phyloP scores from a whole-genome alignment of 2,888 invertebrate genomes.

The Papilio protenor region DNA sequence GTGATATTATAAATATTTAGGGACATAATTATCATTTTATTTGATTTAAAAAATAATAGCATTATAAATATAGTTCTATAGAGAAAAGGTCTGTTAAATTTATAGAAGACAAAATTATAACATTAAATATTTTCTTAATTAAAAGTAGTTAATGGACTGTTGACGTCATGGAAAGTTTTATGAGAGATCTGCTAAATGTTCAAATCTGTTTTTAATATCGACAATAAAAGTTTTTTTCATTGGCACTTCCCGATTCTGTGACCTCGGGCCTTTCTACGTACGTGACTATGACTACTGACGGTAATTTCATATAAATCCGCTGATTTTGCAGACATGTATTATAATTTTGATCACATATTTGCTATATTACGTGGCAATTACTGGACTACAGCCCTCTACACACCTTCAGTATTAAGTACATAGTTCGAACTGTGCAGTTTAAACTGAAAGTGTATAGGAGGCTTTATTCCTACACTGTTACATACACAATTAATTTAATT shows the following conservation, averaged over 20 bases:
- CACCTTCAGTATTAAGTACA: too few species aligned
- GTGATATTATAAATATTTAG: not conserved
- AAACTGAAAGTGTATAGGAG: too few species aligned
- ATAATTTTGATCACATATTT: not conserved
- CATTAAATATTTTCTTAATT: not conserved
- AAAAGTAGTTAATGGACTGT: not conserved
- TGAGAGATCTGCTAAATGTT: slow-evolving; percentile 12
- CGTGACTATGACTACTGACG: slow-evolving; percentile 19
- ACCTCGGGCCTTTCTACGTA: slow-evolving; percentile 12
- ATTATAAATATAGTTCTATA: not conserved
- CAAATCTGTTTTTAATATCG: slow-evolving; percentile 18
- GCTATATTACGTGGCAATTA: not conserved
- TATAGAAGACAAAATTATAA: not conserved
- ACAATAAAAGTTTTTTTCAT: slow-evolving; percentile 2
- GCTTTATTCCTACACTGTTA: not conserved
- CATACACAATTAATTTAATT: not conserved
- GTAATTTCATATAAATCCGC: slow-evolving; percentile 21
- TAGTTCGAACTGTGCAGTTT: too few species aligned
- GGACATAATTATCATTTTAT: not conserved
- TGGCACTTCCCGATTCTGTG: slow-evolving; percentile 28
- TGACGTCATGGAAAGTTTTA: not conserved
- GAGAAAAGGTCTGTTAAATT: not conserved
- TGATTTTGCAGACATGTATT: slow-evolving; percentile 15
- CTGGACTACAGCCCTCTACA: not conserved
- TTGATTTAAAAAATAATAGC: too few species aligned